Base-by-base conservation (phyloP, 2,113 vertebrate species). In the Willisornis vidua region DNA sequence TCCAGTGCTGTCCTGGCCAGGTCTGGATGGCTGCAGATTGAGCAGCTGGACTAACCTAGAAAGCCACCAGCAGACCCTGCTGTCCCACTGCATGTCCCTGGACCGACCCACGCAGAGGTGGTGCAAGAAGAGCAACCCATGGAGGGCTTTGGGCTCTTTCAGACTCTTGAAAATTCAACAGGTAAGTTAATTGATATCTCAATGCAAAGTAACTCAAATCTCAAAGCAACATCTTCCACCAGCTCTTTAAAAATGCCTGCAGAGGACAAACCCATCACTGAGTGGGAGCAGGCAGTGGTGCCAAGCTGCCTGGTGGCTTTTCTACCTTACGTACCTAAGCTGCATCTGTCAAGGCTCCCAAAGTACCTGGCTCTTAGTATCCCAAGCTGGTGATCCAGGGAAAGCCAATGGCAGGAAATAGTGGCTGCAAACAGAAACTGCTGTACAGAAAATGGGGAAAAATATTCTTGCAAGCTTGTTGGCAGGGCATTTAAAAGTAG, bases 401-500 rank as follows among this genome's bases (percentile, higher is more conserved):
- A 83, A 76, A 73, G 29, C 39, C 37, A 87, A 31, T 48, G 73
- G 66, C 55, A 65, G 62, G 67, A 71, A 22, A 26, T 2, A 3
- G 0, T 41, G 58, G 24, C 62, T 72, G 54, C 19, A 63, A 59
- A 75, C 15, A 92, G 25, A 59, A 75, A 39, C 22, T 6, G 20
- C 49, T 43, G 12, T 82, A 55, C 37, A 45, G 39, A 61, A 85
- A 85, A 52, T 3, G 2, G 14, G 20, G 28, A 2, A 3, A 67
- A 81, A 67, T 48, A 25, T 29, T 95, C 48, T 29, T 39, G 35
- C 14, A 6, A 59, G 33, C 39, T 66, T 67, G 46, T 55, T 73
- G 71, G 22, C 65, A 84, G 59, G 73, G 35, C 61, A 72, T 75
- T 77, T 85, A 59, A 26, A 94, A 95, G 85, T 22, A 82, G 39